Conservation (phyloP, 2,797 vertebrate genomes). For the Rhodeus uyekii region DNA sequence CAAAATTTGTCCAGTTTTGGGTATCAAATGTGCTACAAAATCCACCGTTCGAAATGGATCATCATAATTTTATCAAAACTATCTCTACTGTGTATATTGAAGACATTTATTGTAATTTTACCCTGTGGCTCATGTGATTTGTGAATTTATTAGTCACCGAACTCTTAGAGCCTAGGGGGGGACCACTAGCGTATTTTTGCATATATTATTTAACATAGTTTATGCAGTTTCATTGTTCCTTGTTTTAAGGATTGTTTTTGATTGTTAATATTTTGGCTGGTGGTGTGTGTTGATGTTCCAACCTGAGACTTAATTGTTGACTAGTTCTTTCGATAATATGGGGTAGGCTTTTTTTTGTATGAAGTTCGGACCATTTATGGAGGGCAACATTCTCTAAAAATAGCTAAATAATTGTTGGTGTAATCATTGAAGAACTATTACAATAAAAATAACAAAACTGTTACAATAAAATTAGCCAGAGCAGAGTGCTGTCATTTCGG, state of each 20-base stretch:
- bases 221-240: not conserved
- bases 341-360: not conserved
- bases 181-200: too few relatives aligned
- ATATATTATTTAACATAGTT: too few relatives aligned
- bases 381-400: not conserved
- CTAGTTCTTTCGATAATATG: not conserved
- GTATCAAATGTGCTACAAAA: too few relatives aligned
- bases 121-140: too few relatives aligned
- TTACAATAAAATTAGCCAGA: not conserved
- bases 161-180: too few relatives aligned
- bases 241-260: not conserved
- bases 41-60: too few relatives aligned
- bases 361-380: not conserved
- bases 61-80: too few relatives aligned
- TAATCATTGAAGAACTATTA: not conserved
- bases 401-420: not conserved
- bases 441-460: not conserved
- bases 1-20: too few relatives aligned
- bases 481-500: not conserved
- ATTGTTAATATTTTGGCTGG: not conserved
- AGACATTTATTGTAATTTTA: too few relatives aligned
- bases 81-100: too few relatives aligned
- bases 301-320: not conserved
- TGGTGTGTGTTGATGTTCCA: not conserved
- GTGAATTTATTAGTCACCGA: too few relatives aligned